Evolutionary conservation across 2,888 invertebrate genomes (phyloP), one percentile per base, ranked within the genome.

Genomic region (Oxytorus armatus): DNA sequence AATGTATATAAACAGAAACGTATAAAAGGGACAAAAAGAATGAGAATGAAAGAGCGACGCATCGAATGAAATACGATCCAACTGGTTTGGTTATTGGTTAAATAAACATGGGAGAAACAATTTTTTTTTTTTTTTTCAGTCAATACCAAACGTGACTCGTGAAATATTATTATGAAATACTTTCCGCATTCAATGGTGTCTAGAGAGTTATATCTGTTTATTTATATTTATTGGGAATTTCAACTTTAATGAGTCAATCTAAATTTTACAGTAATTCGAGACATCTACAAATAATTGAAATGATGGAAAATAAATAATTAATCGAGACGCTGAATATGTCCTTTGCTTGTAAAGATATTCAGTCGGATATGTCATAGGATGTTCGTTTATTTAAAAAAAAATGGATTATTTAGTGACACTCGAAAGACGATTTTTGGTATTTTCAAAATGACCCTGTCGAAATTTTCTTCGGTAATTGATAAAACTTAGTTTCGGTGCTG

Each of bases 31-130:
- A 39, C 25, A 66, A 49, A 33, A 25, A 29, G n/a, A 11, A 33
- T 8, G 14, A 10, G 25, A 23, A 55, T 16, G 21, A 25, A 59
- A 53, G 14, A n/a, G 25, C 14, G 51, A 39, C 42, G 33, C 51
- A 69, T 76, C 53, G 69, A 76, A 76, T 76, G 76, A 63, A 76
- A 76, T 63, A 47, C 69, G 55, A 69, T 33, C 33, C 59, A 44
- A 63, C 33, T 53, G 51, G 29, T 69, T 69, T 29, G 68, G 10
- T 69, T 69, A 61, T 53, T 23, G 53, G 29, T 76, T 55, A 61
- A 61, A 76, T 76, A 69, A 76, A 76, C 53, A 53, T 63, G 36
- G 59, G 44, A 69, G 42, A 36, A 36, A 39, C 18, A 51, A 36
- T 16, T 14, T 53, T 49, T 39, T 63, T 14, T 53, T 49, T 39